These are phyloP conservation scores for Copidosoma floridanum DNA, from an alignment of 1,140 invertebrate species.

Conservation along the genomic window DNA sequence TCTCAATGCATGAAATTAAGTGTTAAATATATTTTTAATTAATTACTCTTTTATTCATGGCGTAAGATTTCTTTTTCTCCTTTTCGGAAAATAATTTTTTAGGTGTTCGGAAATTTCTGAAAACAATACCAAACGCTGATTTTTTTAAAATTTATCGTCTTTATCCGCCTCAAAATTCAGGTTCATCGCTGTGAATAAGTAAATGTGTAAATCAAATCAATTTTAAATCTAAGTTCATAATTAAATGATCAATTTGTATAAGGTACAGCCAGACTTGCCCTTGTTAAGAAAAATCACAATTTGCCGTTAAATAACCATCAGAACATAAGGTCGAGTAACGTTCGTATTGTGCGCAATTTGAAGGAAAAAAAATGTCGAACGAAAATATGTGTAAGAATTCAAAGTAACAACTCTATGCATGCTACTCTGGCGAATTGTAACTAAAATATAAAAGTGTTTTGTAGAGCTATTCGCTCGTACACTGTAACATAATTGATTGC, in stretches of 20 bases:
- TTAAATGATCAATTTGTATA: too few relatives aligned
- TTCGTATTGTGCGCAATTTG: slow-evolving; percentile 36
- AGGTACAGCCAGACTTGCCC: slow-evolving; percentile 16
- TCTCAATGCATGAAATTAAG: slow-evolving; percentile 10
- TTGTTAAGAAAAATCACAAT: slow-evolving; percentile 9
- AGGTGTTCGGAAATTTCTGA: too few relatives aligned
- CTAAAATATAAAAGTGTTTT: slow-evolving; percentile 34
- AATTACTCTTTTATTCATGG: too few relatives aligned
- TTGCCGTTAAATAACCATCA: slow-evolving; percentile 1
- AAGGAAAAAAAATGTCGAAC: too few relatives aligned
- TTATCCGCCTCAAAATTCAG: too few relatives aligned
- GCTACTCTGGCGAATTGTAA: slow-evolving; percentile 35
- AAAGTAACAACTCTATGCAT: slow-evolving; percentile 35
- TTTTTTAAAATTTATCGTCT: too few relatives aligned
- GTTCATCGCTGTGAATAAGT: too few relatives aligned
- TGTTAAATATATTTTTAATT: slow-evolving; percentile 3
- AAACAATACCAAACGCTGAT: too few relatives aligned
- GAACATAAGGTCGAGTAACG: slow-evolving; percentile 19
- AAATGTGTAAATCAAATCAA: too few relatives aligned
- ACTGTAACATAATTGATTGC: slow-evolving; percentile 35
- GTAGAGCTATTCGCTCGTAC: slow-evolving; percentile 33
- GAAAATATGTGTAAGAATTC: slow-evolving; percentile 28
- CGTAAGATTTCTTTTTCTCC: too few relatives aligned
- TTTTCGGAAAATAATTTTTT: too few relatives aligned
- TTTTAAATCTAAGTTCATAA: too few relatives aligned